Conservation (phyloP, 2,797 vertebrate genomes). For the Phalloptychus januarius region DNA sequence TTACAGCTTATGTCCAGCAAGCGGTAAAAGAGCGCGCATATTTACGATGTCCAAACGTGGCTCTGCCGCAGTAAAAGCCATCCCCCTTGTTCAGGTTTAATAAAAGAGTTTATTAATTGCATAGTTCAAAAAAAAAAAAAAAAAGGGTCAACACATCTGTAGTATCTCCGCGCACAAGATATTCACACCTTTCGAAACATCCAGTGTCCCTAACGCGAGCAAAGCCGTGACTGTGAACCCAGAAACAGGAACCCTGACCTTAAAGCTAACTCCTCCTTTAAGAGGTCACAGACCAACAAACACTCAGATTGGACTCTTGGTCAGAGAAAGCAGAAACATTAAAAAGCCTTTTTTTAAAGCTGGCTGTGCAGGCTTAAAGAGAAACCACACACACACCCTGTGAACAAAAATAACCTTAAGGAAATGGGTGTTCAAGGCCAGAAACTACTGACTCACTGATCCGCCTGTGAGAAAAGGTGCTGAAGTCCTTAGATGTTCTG, state of each 20-base stretch:
- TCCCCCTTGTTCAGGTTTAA: conserved; percentile 37
- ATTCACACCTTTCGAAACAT: conserved; percentile 41
- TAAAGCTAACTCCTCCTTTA: conserved; percentile 68
- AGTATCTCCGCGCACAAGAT: conserved; percentile 57
- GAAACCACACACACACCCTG: not conserved
- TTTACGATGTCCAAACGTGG: not conserved
- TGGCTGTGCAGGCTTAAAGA: not conserved
- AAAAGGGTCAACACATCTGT: conserved; percentile 62
- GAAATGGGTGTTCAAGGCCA: not conserved
- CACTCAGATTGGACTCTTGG: conserved; percentile 71
- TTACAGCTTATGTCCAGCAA: not conserved
- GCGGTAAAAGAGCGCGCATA: not conserved
- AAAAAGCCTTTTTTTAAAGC: conserved; percentile 12
- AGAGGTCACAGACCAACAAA: conserved; percentile 55
- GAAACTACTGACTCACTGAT: not conserved
- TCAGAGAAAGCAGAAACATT: conserved; percentile 38
- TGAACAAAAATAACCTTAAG: conserved; percentile 3
- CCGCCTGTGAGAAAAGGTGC: conserved; percentile 3
- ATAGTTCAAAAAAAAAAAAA: conserved; percentile 74
- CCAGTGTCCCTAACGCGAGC: conserved; percentile 28
- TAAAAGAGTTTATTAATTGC: conserved; percentile 82
- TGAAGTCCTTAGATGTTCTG: conserved; percentile 7
- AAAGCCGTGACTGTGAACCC: conserved; percentile 44
- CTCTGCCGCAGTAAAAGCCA: not conserved
- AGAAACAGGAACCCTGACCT: conserved; percentile 51